Evolutionary conservation across 2,113 vertebrate species (phyloP).

Genomic region (Halichoerus grypus): DNA sequence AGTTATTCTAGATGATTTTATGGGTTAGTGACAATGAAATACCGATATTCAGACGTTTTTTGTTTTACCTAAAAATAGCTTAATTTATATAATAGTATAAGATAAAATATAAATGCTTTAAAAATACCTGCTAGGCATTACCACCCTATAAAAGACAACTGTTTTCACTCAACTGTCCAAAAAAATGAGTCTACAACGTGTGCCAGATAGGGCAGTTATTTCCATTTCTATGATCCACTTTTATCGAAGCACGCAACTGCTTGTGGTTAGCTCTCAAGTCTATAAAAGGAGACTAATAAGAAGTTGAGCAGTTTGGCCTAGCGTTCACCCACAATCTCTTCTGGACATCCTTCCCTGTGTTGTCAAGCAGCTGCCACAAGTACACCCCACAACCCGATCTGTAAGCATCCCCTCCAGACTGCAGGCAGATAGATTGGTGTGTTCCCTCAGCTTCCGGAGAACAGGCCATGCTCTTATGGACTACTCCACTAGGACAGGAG

Average conservation of each 20-base stretch:
- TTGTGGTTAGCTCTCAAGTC: constrained; percentile 38
- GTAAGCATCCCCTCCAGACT: not conserved
- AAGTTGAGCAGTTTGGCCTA: constrained; percentile 41
- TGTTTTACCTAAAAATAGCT: constrained; percentile 5
- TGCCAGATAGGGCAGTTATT: not conserved
- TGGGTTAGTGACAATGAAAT: not conserved
- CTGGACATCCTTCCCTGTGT: constrained; percentile 40
- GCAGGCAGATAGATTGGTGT: not conserved
- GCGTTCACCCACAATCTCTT: constrained; percentile 22
- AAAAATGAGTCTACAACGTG: not conserved
- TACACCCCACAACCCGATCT: fast-evolving
- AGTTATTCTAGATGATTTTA: not conserved
- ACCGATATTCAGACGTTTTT: not conserved
- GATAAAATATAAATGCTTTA: constrained; percentile 1
- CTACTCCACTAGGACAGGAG: not conserved
- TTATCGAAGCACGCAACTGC: constrained; percentile 36
- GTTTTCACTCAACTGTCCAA: not conserved
- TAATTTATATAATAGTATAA: not conserved
- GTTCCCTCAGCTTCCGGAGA: not conserved
- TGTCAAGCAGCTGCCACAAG: constrained; percentile 53
- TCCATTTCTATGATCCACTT: not conserved
- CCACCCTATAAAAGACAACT: not conserved
- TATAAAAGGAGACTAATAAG: constrained; percentile 75
- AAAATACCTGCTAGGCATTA: not conserved
- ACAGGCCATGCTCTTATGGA: constrained; percentile 8